Evolutionary conservation across 2,888 invertebrate genomes (phyloP).

Genomic region (Odontocerum albicorne): DNA sequence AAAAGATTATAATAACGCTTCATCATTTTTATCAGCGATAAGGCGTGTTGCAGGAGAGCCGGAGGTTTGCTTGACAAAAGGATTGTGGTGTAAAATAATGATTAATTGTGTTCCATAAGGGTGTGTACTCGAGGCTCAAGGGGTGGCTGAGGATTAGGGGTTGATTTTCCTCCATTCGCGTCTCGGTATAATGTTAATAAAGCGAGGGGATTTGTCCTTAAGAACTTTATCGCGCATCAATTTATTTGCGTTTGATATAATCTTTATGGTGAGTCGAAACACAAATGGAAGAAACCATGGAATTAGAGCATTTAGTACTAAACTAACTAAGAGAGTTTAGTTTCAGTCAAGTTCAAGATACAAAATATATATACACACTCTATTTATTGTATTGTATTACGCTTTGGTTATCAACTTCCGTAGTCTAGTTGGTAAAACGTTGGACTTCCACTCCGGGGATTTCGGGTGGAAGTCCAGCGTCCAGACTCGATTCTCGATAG

Average conservation of each 20-base stretch:
- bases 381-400: no score
- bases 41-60: constrained; percentile 1
- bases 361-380: no score
- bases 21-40: constrained; percentile 19
- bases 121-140: constrained; percentile 14
- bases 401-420: no score
- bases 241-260: constrained; percentile 33
- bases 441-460: no score
- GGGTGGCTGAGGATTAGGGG: constrained; percentile 32
- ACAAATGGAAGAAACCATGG: constrained; percentile 10
- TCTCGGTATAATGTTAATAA: constrained; percentile 35
- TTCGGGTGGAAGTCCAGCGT: no score
- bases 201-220: constrained; percentile 33
- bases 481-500: no score
- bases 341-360: no score
- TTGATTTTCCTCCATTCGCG: constrained; percentile 28
- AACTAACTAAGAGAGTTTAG: no score
- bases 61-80: constrained; percentile 32
- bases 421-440: no score
- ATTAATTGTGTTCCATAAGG: constrained; percentile 35
- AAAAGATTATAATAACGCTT: constrained; percentile 7
- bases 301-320: constrained; percentile 2
- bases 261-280: constrained; percentile 29
- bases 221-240: constrained; percentile 36
- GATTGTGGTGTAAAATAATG: constrained; percentile 37